phyloP scores from a whole-genome alignment of 2,113 vertebrate species.

The Lonchura striata region DNA sequence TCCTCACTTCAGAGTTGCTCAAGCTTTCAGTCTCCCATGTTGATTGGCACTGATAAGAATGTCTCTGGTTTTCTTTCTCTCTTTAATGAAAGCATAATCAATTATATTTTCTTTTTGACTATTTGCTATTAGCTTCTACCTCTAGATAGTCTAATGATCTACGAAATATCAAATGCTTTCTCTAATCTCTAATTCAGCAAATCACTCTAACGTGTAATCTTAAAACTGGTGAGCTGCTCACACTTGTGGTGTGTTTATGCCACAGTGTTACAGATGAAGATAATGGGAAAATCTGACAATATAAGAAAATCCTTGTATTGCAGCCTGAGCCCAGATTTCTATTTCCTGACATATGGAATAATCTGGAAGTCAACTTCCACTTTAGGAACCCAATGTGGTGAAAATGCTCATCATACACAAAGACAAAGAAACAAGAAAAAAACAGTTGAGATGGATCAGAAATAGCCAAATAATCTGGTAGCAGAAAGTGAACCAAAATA shows the following conservation, averaged over 20 bases:
- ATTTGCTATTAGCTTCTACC: background rate
- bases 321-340: background rate
- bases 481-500: background rate
- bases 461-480: background rate
- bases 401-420: background rate
- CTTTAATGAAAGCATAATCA: background rate
- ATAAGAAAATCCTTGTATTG: background rate
- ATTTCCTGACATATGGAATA: background rate
- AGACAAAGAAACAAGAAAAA: background rate
- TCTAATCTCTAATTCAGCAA: background rate
- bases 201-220: background rate
- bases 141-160: background rate
- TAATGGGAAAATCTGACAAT: background rate
- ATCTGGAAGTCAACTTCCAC: background rate
- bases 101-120: background rate
- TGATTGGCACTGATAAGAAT: constrained; percentile 68
- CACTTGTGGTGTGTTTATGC: background rate
- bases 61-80: constrained; percentile 57
- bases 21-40: constrained; percentile 72
- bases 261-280: background rate
- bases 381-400: background rate
- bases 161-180: background rate
- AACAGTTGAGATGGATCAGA: background rate
- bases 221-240: background rate
- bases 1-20: constrained; percentile 73